Evolutionary conservation across 2,888 invertebrate genomes (phyloP).

Genomic region (Amorpha juglandis): DNA sequence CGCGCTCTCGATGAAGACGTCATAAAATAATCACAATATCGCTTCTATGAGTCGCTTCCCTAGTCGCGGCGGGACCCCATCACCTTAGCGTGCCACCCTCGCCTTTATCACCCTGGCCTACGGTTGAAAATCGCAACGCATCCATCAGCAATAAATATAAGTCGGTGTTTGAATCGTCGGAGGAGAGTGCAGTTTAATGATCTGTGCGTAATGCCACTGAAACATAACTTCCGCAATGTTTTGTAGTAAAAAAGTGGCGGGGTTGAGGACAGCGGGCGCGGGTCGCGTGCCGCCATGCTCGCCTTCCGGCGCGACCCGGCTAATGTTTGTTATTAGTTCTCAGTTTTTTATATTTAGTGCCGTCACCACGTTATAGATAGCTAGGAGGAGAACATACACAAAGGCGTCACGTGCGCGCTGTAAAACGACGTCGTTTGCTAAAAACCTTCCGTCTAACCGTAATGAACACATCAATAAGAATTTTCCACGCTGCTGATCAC

Average conservation of each 20-base stretch:
- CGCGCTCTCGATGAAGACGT: constrained; percentile 66
- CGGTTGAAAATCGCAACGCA: constrained; percentile 43
- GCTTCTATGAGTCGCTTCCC: constrained; percentile 30
- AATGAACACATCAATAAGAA: constrained; percentile 16
- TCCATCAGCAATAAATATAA: constrained; percentile 77
- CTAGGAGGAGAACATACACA: neutral
- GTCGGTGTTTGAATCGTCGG: constrained; percentile 63
- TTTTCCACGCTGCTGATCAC: neutral
- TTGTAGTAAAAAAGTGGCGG: constrained; percentile 73
- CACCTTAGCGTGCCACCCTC: neutral
- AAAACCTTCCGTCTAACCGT: constrained; percentile 15
- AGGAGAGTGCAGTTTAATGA: constrained; percentile 74
- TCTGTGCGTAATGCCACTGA: constrained; percentile 74
- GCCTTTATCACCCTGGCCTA: neutral
- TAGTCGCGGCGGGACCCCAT: constrained; percentile 17
- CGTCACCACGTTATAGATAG: constrained; percentile 25
- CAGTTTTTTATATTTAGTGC: constrained; percentile 42
- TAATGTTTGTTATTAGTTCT: constrained; percentile 42
- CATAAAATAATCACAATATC: constrained; percentile 76
- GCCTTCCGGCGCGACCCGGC: constrained; percentile 47
- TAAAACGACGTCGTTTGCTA: constrained; percentile 12
- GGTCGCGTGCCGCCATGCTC: constrained; percentile 53
- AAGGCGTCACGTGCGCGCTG: constrained; percentile 4
- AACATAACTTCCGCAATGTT: constrained; percentile 77
- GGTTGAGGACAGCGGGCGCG: constrained; percentile 45